phyloP scores from a whole-genome alignment of 2,888 invertebrate genomes.

The Diaphora mendica region DNA sequence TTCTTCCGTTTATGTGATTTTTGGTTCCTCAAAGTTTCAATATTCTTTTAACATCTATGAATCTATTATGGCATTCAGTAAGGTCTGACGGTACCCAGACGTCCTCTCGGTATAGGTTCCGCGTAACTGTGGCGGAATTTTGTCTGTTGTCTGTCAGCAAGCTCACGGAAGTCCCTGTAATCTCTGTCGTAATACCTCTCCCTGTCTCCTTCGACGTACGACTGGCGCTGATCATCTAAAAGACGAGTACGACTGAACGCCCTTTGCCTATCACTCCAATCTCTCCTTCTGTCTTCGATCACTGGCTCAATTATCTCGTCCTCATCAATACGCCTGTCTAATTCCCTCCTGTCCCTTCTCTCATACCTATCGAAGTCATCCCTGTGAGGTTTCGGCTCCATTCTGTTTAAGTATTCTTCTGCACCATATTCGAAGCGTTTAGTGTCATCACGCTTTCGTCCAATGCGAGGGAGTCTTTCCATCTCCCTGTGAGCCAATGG shows the following conservation, averaged over 20 bases:
- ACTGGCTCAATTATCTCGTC: slow-evolving; percentile 82
- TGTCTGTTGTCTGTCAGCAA: slow-evolving; percentile 77
- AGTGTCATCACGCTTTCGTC: slow-evolving; percentile 77
- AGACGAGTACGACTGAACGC: slow-evolving; percentile 82
- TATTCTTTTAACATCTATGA: slow-evolving; percentile 57
- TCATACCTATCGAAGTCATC: slow-evolving; percentile 77
- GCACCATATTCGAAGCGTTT: slow-evolving; percentile 80
- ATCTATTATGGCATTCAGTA: slow-evolving; percentile 85
- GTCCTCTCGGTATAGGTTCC: slow-evolving; percentile 87
- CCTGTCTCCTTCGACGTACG: slow-evolving; percentile 76
- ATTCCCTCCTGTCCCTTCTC: slow-evolving; percentile 73
- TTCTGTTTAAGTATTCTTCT: slow-evolving; percentile 78
- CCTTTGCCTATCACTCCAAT: slow-evolving; percentile 79
- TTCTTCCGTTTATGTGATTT: slow-evolving; percentile 32
- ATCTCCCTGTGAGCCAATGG: slow-evolving; percentile 72
- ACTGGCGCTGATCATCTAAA: slow-evolving; percentile 79
- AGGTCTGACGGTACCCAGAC: slow-evolving; percentile 82
- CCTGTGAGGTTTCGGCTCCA: slow-evolving; percentile 73
- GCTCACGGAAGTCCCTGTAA: slow-evolving; percentile 77
- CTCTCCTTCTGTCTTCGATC: slow-evolving; percentile 76
- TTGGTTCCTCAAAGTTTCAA: slow-evolving; percentile 47
- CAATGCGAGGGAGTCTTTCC: slow-evolving; percentile 79
- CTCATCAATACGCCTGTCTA: slow-evolving; percentile 80
- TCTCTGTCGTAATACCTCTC: slow-evolving; percentile 80
- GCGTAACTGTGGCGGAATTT: slow-evolving; percentile 89